Evolutionary conservation across 1,140 invertebrate genomes (phyloP).

Genomic region (Drosophila mayri): DNA sequence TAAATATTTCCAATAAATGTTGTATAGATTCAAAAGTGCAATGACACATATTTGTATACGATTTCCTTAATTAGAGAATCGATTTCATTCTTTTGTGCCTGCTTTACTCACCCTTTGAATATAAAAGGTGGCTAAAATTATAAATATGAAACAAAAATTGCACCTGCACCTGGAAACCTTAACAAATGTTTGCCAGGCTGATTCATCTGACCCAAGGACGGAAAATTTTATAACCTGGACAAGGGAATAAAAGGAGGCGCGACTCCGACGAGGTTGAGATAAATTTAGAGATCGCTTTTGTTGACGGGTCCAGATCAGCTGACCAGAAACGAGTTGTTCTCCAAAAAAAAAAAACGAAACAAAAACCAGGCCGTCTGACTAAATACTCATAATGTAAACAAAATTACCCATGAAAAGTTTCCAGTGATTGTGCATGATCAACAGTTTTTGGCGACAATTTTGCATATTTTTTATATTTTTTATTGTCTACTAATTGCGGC

Average conservation of each 20-base stretch:
- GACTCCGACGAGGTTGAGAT: constrained; percentile 5
- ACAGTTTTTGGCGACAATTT: constrained; percentile 48
- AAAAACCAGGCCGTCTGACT: constrained; percentile 15
- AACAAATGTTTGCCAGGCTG: constrained; percentile 9
- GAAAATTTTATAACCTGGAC: constrained; percentile 14
- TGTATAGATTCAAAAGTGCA: constrained; percentile 8
- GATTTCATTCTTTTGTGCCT: not conserved
- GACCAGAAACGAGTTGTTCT: constrained; percentile 46
- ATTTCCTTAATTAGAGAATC: not conserved
- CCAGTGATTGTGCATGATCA: constrained; percentile 38
- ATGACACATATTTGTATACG: constrained; percentile 3
- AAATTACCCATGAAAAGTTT: constrained; percentile 43
- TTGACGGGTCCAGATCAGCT: constrained; percentile 19
- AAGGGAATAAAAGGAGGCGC: constrained; percentile 38
- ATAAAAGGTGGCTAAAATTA: constrained; percentile 2
- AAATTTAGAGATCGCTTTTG: constrained; percentile 30
- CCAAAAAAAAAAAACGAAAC: not conserved
- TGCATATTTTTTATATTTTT: constrained; percentile 29
- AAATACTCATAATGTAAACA: constrained; percentile 33
- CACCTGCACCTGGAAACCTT: constrained; percentile 24
- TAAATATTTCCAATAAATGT: not conserved
- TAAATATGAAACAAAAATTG: constrained; percentile 14
- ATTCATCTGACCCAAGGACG: constrained; percentile 22
- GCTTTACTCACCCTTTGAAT: constrained; percentile 12
- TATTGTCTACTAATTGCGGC: constrained; percentile 25